Evolutionary conservation across 2,113 vertebrate species (phyloP), one percentile per base, ranked within the genome.

Genomic region (Cyprinodon tularosa): DNA sequence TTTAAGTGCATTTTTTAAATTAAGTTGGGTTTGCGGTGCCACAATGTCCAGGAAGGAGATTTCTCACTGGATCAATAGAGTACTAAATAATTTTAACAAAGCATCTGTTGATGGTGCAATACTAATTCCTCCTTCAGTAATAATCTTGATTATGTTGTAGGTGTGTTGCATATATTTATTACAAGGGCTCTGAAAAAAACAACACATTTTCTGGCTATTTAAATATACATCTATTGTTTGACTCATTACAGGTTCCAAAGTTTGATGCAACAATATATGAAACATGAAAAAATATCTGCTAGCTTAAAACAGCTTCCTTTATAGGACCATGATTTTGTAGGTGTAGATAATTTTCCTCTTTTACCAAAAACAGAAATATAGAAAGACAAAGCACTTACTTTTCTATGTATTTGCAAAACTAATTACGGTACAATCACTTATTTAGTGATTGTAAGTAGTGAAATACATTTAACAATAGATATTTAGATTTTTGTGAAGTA

Each of bases 1-100:
- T 71, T 38, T 53, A 42, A 80, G 79, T 71, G 68, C 39, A 50
- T 65, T 86, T 76, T 78, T 76, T 39, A 74, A 82, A 82, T 84
- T 76, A 81, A 76, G 13, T 62, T 71, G 50, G 53, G 65, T 64
- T 65, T 65, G 36, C 48, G 39, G 44, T 0, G 0, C 15, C 20
- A 76, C 62, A 59, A 72, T 64, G 37, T 44, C 50, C 0, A 5
- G 42, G 45, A 45, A 77, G 42, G 38, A 53, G 44, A 74, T 74
- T 71, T 67, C 72, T 63, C 64, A 20, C 1, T 11, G 70, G 62
- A 68, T 66, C 61, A 70, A 44, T 74, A 66, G 81, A 78, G 12
- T 44, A 9, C 38, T 68, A 22, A 42, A 77, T 61, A 79, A 59
- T 50, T 65, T 5, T 80, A 76, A 72, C 76, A 39, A 71, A 67